phyloP scores from a whole-genome alignment of 1,140 invertebrate species.

The Temnothorax curvispinosus region DNA sequence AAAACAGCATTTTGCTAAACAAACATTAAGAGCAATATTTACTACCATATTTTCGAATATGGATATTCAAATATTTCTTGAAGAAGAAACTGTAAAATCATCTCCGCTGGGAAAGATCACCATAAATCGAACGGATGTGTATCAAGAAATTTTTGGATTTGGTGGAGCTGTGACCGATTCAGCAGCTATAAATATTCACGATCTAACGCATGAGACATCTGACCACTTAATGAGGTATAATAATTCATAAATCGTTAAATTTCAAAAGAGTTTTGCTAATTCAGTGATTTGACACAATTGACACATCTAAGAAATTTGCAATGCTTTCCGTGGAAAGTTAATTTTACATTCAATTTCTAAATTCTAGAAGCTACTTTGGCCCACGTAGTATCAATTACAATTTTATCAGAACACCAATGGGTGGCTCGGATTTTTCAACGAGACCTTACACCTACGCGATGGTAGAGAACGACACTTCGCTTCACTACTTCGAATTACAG shows the following conservation, averaged over 20 bases:
- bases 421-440: conserved; percentile 90
- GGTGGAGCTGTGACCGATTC: conserved; percentile 96
- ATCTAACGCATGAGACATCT: conserved; percentile 78
- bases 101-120: background rate
- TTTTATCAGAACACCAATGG: conserved; percentile 88
- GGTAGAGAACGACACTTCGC: conserved; percentile 72
- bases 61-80: background rate
- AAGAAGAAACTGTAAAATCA: background rate
- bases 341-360: background rate
- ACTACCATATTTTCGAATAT: too few relatives aligned
- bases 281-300: background rate
- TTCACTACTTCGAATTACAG: conserved; percentile 80
- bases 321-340: background rate
- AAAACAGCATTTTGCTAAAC: too few relatives aligned
- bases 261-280: background rate
- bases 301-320: background rate
- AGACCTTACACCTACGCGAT: conserved; percentile 90
- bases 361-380: conserved; percentile 82
- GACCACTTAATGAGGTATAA: background rate
- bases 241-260: background rate
- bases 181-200: conserved; percentile 90
- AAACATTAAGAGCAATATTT: background rate
- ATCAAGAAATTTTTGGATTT: conserved; percentile 91
- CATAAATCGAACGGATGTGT: conserved; percentile 71
- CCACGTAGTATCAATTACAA: conserved; percentile 88